A percentile compares a stretch with the other conserved stretches of the same genome.
Conservation (phyloP, 37 sponge, comb jelly and placozoan genomes). For the Geodia barretti region DNA sequence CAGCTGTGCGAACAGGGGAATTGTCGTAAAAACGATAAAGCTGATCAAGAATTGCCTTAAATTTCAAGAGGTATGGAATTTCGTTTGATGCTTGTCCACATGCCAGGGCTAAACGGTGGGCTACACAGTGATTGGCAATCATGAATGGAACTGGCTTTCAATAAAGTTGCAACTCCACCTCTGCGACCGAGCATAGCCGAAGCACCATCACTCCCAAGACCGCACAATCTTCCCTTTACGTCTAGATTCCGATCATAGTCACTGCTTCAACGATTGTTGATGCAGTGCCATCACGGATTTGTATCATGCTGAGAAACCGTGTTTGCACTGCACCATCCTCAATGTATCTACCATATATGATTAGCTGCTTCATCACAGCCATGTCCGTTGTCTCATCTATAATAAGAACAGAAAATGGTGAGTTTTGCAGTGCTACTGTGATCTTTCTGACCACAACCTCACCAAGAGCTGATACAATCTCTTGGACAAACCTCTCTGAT, state of each 20-base stretch:
- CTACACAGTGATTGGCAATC: slow-evolving; percentile 22
- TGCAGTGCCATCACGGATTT: slow-evolving; percentile 1
- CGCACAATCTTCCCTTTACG: no score
- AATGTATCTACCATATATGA: no score
- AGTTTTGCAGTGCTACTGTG: no score
- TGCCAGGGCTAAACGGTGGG: slow-evolving; percentile 21
- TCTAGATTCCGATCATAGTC: no score
- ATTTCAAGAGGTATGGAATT: slow-evolving; percentile 13
- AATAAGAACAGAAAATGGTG: no score
- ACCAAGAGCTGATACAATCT: no score
- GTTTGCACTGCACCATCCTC: neutral
- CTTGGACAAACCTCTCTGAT: slow-evolving; percentile 14
- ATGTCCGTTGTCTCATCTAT: no score
- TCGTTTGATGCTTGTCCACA: slow-evolving; percentile 20
- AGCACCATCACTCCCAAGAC: neutral
- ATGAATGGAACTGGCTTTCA: no score
- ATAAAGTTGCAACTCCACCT: no score
- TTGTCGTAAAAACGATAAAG: slow-evolving; percentile 42
- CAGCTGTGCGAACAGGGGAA: slow-evolving; percentile 54
- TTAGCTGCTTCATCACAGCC: no score
- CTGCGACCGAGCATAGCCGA: neutral
- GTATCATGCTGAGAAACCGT: neutral
- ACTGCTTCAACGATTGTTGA: neutral
- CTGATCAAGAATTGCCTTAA: slow-evolving; percentile 19
- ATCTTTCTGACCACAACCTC: no score